Base-by-base conservation (phyloP, 2,888 invertebrate species). In the Sinopyrophorus schimmeli region DNA sequence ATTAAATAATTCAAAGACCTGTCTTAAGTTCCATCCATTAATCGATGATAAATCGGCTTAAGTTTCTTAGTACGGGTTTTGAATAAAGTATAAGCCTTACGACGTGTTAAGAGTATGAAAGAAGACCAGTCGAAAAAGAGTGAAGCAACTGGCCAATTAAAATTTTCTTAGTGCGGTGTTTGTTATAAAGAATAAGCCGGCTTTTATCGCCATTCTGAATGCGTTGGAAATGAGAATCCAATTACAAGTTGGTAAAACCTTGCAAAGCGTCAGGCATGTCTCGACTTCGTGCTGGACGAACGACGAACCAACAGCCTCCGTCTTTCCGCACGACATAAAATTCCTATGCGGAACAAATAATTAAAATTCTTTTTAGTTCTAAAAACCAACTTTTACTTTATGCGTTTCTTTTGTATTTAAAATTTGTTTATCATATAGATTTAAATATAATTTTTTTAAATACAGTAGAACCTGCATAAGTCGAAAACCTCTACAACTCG, bases 171-270 rank as follows among this genome's bases (percentile, higher is more conserved):
- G 70, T 70, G 71, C 70, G 66, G 68, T 61, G 61, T 53, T 53
- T 55, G 61, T 64, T 67, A 66, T 68, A 70, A 70, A 70, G 70
- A 68, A 70, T 68, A 68, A 63, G 67, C 63, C 68, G 69, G 65
- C 70, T 67, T 69, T 70, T 71, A 70, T 72, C 69, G 73, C 72
- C 70, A 72, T 72, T 69, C 70, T 66, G 68, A 69, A 72, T 72
- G 71, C 72, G 72, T 71, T 71, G 71, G 71, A 73, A 73, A 72
- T 72, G 71, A 70, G 70, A 70, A 67, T 69, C 72, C 72, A 73
- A 72, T 73, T 72, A 72, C 71, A 68, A 67, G 35, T 47, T 47
- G 32, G 52, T 53, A 49, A 53, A 53, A 53, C 49, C 48, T 48
- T 62, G 68, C 69, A 67, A n/a, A 71, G 70, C 70, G 70, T 71